Evolutionary conservation across 2,888 invertebrate species (phyloP), one percentile per base, ranked within the genome.

Genomic region (Drosophila maculinotata): DNA sequence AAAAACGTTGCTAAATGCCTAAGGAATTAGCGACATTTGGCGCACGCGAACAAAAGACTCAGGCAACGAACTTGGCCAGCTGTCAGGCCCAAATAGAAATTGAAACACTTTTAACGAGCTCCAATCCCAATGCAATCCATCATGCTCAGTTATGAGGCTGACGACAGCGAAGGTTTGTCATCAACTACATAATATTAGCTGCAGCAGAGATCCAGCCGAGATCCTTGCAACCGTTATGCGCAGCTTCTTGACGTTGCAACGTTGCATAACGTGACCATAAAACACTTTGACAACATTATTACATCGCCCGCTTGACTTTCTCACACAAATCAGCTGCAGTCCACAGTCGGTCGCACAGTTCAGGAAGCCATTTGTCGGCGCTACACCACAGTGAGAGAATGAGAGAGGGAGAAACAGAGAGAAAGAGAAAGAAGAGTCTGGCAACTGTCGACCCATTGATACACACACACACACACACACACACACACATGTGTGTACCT

Each of bases 261-360:
- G 62, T 80, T 80, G 73, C 85, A 67, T 80, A 80, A 80, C 76
- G 20, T 48, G 71, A 42, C 73, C 88, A 87, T 88, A 88, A 87
- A 77, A 75, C 75, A 81, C 77, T 69, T 69, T 79, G 86, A 85
- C 86, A 83, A 72, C 67, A 64, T 76, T 79, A 85, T 85, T 68
- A 73, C 66, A 75, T 72, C 48, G 75, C 31, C 52, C 48, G 56
- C 51, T 71, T 42, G 78, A 82, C 87, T 83, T 87, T 83, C 83
- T 84, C 85, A 84, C 85, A 86, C 76, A 76, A 83, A 77, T 87
- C 84, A 76, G 45, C 65, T 15, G 20, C 20, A 35, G 15, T 35
- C 33, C 14, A 9, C 15, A 8, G 42, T 9, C 28, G 23, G 15
- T 48, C 42, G 49, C 47, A 48, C 72, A 74, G 72, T 81, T 73